Percentiles rank a stretch among this genome's conserved stretches.
These are phyloP conservation scores for Catamblyrhynchus diadema DNA, from an alignment of 2,797 vertebrate species.

Conservation along the genomic window DNA sequence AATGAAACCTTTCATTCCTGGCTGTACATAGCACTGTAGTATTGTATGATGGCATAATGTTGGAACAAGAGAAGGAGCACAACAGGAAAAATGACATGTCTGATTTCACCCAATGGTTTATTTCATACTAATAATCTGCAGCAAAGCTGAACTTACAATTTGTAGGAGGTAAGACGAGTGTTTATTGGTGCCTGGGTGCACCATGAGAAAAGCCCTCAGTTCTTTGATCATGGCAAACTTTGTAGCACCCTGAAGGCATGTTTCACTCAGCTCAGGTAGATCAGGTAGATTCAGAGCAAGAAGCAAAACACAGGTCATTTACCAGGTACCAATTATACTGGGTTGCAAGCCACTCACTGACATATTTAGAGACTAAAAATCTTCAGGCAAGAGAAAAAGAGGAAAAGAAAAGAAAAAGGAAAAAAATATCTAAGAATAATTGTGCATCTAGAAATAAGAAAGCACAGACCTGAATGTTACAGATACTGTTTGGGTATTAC, in stretches of 20 bases:
- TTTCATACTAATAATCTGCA: slow-evolving; percentile 25
- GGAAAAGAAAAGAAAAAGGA: neutral
- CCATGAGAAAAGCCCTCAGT: neutral
- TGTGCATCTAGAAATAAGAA: neutral
- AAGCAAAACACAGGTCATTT: neutral
- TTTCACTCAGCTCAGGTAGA: neutral
- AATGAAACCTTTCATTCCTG: slow-evolving; percentile 4
- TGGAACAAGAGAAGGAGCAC: neutral
- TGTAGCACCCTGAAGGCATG: neutral
- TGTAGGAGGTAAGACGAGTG: neutral
- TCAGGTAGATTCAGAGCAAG: neutral
- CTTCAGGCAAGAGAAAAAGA: neutral
- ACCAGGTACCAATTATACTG: neutral
- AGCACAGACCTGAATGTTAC: neutral
- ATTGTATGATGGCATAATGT: neutral
- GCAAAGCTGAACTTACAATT: neutral
- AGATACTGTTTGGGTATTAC: neutral
- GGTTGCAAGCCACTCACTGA: neutral
- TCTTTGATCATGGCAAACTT: neutral
- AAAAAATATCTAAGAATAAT: neutral
- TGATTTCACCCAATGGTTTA: neutral
- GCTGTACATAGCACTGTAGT: neutral
- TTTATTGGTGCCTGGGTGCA: neutral
- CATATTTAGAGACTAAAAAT: neutral
- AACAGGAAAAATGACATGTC: neutral